phyloP scores from a whole-genome alignment of 2,113 vertebrate genomes.

The Porphyrio hochstetteri region DNA sequence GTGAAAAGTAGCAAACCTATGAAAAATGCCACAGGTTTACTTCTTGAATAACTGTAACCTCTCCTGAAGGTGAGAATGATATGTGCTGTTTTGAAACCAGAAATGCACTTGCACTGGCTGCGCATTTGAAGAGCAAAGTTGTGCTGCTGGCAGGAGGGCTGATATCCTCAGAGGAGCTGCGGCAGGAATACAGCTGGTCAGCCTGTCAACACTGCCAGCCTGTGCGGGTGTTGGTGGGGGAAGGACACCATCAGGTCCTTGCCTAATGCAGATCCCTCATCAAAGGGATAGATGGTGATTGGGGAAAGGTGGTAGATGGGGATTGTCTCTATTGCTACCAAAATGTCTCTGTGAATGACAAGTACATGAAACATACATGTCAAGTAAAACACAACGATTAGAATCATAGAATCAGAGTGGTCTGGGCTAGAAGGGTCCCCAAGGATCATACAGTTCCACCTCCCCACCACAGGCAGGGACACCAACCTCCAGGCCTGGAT shows the following conservation, averaged over 20 bases:
- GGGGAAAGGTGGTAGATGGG: neutral
- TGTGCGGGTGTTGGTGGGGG: rapidly evolving
- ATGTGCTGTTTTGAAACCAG: neutral
- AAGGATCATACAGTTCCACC: no score
- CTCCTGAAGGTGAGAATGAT: neutral
- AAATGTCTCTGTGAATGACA: neutral
- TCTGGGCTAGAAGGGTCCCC: no score
- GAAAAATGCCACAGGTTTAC: constrained; percentile 63
- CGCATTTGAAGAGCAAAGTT: neutral
- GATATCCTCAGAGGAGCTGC: neutral
- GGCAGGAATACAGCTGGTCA: neutral
- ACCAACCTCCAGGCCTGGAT: no score
- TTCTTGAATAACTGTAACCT: constrained; percentile 33
- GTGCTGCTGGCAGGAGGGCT: neutral
- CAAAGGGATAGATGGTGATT: no score
- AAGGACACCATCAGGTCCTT: neutral
- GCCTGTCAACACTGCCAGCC: neutral
- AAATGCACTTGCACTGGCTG: neutral
- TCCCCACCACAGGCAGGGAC: no score
- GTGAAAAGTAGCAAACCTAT: constrained; percentile 61
- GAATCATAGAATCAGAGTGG: no score
- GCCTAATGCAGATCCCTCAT: neutral
- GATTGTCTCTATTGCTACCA: neutral
- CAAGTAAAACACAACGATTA: neutral
- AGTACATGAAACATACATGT: neutral